Percentiles rank a stretch among this genome's conserved stretches.
These are phyloP conservation scores for Coenonympha glycerion DNA, from an alignment of 2,888 invertebrate species.

Conservation along the genomic window DNA sequence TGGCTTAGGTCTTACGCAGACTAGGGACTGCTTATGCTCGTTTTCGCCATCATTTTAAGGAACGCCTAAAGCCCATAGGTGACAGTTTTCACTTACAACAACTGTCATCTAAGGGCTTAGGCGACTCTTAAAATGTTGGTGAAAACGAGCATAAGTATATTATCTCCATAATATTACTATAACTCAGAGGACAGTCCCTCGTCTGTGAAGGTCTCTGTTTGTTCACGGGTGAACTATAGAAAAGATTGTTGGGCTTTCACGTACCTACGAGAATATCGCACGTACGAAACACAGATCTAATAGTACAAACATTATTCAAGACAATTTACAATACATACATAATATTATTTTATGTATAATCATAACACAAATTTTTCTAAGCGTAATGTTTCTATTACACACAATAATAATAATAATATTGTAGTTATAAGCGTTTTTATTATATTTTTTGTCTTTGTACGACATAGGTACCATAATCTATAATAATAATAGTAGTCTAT, in stretches of 20 bases:
- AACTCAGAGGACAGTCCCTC: no score
- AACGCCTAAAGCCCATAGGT: no score
- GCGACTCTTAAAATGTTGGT: no score
- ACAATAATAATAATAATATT: no score
- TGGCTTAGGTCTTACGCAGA: conserved; percentile 12
- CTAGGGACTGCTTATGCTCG: no score
- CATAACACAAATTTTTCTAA: conserved; percentile 67
- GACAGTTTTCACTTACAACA: no score
- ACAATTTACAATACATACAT: conserved; percentile 65
- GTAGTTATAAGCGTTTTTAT: conserved; percentile 61
- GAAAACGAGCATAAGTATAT: no score
- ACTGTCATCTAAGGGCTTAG: no score
- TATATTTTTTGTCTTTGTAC: conserved; percentile 48
- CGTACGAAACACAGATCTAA: conserved; percentile 66
- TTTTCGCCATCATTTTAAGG: no score
- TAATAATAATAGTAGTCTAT: no score
- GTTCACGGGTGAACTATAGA: conserved; percentile 48
- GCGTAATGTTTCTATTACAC: conserved; percentile 72
- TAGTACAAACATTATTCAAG: conserved; percentile 69
- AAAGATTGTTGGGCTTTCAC: conserved; percentile 57
- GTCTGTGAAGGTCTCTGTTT: no score
- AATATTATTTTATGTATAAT: conserved; percentile 47
- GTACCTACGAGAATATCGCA: conserved; percentile 18
- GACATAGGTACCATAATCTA: conserved; percentile 38
- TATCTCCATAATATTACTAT: conserved; percentile 20